These are phyloP conservation scores for Cataglyphis altisquamis DNA, from an alignment of 2,888 invertebrate species.

Conservation along the genomic window DNA sequence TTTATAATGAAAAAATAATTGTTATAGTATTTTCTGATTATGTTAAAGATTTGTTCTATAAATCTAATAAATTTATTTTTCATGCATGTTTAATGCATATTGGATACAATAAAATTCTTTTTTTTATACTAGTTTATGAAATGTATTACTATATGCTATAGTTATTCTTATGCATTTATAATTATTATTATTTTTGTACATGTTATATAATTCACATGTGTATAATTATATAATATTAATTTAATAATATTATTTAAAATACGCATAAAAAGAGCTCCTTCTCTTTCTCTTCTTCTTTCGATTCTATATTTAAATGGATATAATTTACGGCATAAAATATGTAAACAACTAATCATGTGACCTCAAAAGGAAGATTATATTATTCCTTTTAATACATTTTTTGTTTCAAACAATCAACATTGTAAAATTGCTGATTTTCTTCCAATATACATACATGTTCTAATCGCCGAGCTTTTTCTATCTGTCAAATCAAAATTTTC, in stretches of 20 bases:
- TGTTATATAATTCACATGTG: not conserved
- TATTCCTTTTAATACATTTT: not conserved
- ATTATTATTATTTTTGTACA: not conserved
- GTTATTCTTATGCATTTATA: not conserved
- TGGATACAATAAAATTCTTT: not conserved
- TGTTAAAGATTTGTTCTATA: not conserved
- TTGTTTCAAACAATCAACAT: not conserved
- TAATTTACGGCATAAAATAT: not conserved
- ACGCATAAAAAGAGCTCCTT: too few species aligned
- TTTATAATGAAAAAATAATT: constrained; percentile 4
- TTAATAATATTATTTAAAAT: not conserved
- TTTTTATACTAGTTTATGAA: not conserved
- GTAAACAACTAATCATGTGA: not conserved
- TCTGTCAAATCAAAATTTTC: not conserved
- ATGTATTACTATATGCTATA: not conserved
- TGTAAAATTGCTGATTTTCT: not conserved
- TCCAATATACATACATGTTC: not conserved
- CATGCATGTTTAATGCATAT: not conserved
- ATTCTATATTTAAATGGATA: too few species aligned
- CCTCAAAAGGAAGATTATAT: not conserved
- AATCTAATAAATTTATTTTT: not conserved
- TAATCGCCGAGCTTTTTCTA: not conserved
- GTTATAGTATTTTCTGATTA: not conserved
- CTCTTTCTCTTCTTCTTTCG: too few species aligned
- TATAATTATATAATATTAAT: not conserved